Evolutionary conservation across 1,140 invertebrate genomes (phyloP).

Genomic region (Hylaeus volcanicus): DNA sequence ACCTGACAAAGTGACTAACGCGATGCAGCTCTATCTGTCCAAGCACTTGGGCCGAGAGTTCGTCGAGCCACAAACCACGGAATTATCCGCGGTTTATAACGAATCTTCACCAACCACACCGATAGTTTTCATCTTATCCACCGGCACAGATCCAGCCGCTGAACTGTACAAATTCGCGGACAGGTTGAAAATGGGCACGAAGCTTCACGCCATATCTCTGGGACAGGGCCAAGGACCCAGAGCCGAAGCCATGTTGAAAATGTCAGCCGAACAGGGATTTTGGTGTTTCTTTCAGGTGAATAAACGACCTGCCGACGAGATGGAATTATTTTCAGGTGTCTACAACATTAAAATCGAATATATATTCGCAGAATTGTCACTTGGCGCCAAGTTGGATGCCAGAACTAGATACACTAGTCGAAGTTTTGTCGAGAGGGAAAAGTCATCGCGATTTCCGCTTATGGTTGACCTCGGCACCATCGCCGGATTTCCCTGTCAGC

Average conservation of each 20-base stretch:
- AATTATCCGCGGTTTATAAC: slow-evolving; percentile 83
- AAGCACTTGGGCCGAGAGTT: slow-evolving; percentile 84
- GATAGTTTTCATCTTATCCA: slow-evolving; percentile 86
- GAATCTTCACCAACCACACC: slow-evolving; percentile 84
- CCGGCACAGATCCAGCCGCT: slow-evolving; percentile 87
- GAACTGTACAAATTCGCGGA: slow-evolving; percentile 85
- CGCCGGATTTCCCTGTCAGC: slow-evolving; percentile 84
- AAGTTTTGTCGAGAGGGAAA: slow-evolving; percentile 80
- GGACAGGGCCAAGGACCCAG: slow-evolving; percentile 87
- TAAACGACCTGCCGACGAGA: background rate
- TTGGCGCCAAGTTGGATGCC: slow-evolving; percentile 88
- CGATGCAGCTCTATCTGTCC: slow-evolving; percentile 84
- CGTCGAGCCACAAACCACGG: slow-evolving; percentile 85
- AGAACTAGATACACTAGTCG: slow-evolving; percentile 81
- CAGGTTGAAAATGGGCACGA: slow-evolving; percentile 81
- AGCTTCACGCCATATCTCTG: slow-evolving; percentile 85
- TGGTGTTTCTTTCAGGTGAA: slow-evolving; percentile 85
- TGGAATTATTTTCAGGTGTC: too few relatives aligned
- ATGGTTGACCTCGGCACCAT: slow-evolving; percentile 88
- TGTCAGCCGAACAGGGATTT: slow-evolving; percentile 82
- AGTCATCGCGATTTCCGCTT: slow-evolving; percentile 85
- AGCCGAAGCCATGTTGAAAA: slow-evolving; percentile 84
- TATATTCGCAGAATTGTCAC: slow-evolving; percentile 85
- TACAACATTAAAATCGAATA: background rate
- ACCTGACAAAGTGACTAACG: slow-evolving; percentile 87